phyloP scores from a whole-genome alignment of 2,113 vertebrate genomes.

The Hyaena hyaena region DNA sequence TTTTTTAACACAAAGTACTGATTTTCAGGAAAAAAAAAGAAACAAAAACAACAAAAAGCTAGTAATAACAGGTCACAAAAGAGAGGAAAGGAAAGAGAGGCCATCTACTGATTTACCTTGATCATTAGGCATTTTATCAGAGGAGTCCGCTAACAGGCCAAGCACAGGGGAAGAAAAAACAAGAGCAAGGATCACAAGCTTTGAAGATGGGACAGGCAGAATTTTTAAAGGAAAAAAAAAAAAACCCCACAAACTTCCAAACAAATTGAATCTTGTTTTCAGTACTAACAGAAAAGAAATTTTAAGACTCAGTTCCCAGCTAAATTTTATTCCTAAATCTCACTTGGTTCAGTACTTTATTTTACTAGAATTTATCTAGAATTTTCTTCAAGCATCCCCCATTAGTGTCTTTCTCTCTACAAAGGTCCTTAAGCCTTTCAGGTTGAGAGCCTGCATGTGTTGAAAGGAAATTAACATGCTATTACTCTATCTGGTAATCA shows the following conservation, averaged over 20 bases:
- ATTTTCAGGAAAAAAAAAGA: not conserved
- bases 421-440: not conserved
- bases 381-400: conserved; percentile 10
- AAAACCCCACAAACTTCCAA: conserved; percentile 57
- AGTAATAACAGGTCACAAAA: conserved; percentile 60
- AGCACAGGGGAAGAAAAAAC: conserved; percentile 90
- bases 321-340: conserved; percentile 40
- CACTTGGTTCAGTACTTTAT: conserved; percentile 15
- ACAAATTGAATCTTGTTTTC: not conserved
- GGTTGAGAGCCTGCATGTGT: not conserved
- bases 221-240: conserved; percentile 73
- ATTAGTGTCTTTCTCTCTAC: not conserved
- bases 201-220: conserved; percentile 85
- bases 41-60: conserved; percentile 61
- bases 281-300: conserved; percentile 10
- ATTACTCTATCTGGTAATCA: not conserved
- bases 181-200: conserved; percentile 91
- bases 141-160: conserved; percentile 96
- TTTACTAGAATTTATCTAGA: conserved; percentile 32
- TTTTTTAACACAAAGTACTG: conserved; percentile 58
- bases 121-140: conserved; percentile 99
- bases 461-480: not conserved
- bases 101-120: conserved; percentile 95
- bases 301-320: not conserved
- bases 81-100: conserved; percentile 78